Base-by-base conservation (phyloP, 2,797 vertebrate genomes). In the Poecilia wingei region DNA sequence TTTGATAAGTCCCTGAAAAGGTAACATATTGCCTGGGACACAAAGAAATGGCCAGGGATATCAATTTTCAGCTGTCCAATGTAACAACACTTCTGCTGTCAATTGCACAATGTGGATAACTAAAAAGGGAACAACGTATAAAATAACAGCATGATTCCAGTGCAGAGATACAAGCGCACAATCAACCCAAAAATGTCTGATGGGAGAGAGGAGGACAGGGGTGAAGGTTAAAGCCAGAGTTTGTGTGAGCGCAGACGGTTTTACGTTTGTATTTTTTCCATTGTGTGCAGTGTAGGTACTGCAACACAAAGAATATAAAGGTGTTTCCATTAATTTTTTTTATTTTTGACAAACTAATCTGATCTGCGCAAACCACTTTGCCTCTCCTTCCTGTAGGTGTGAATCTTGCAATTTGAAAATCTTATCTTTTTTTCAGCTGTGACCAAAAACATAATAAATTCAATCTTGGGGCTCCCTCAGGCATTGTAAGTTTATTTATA, bases 11-110 rank as follows among this genome's bases (percentile, higher is more conserved):
- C 95, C 95, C 95, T 96, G 96, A 97, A 97, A 87, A 97, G 96
- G 95, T 95, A 97, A 97, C 96, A 96, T 97, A 97, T 97, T 98
- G 97, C 95, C 96, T 96, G 96, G 96, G 96, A 97, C 75, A n/a
- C 78, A 87, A 95, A 94, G 94, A 92, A 96, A 96, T 88, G 91
- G 94, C 94, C 91, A 94, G 94, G 94, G 95, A 96, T 96, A 97
- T 98, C 96, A 96, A 96, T 97, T 97, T 97, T 96, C 92, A 93
- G 90, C 95, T 87, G 94, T 96, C 95, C 76, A 66, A 72, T 75
- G 74, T 57, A 83, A 74, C 61, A 72, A 81, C 73, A 74, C 28
- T 18, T 25, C 51, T 76, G 47, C 74, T 74, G 75, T 83, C 81
- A 85, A 66, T 73, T 80, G 25, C 74, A 76, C 69, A 51, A 47